These are phyloP conservation scores for Alethe diademata DNA, from an alignment of 2,113 vertebrate genomes.

Conservation along the genomic window DNA sequence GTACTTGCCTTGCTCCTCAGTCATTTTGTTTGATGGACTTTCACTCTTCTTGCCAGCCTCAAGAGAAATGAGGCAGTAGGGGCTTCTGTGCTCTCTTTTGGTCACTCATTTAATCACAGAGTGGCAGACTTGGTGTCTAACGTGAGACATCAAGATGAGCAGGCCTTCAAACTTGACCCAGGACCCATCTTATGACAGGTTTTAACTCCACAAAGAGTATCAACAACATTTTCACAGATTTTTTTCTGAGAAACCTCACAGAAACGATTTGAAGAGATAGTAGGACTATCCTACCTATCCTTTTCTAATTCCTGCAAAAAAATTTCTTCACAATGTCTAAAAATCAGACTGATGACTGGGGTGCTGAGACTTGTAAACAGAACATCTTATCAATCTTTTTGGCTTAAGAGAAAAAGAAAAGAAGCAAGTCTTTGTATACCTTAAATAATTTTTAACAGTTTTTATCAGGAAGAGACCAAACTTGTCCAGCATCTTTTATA, in stretches of 20 bases:
- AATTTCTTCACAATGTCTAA: neutral
- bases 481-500: slow-evolving; percentile 59
- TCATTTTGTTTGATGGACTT: neutral
- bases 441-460: slow-evolving; percentile 58
- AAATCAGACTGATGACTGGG: neutral
- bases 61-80: neutral
- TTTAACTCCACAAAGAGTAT: neutral
- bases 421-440: slow-evolving; percentile 40
- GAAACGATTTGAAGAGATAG: neutral
- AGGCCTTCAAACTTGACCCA: neutral
- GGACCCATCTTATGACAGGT: neutral
- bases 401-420: slow-evolving; percentile 50
- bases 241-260: neutral
- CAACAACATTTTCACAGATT: neutral
- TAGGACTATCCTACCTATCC: neutral
- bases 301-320: neutral
- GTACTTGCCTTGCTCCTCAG: neutral
- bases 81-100: neutral
- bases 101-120: neutral
- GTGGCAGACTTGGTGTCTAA: neutral
- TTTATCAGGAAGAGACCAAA: slow-evolving; percentile 64
- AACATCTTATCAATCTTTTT: slow-evolving; percentile 29
- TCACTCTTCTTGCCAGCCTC: neutral
- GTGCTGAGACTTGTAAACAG: slow-evolving; percentile 3
- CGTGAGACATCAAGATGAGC: neutral